These are phyloP conservation scores for Scelioninae gen. 2 DNA, from an alignment of 2,888 invertebrate species.

Conservation along the genomic window DNA sequence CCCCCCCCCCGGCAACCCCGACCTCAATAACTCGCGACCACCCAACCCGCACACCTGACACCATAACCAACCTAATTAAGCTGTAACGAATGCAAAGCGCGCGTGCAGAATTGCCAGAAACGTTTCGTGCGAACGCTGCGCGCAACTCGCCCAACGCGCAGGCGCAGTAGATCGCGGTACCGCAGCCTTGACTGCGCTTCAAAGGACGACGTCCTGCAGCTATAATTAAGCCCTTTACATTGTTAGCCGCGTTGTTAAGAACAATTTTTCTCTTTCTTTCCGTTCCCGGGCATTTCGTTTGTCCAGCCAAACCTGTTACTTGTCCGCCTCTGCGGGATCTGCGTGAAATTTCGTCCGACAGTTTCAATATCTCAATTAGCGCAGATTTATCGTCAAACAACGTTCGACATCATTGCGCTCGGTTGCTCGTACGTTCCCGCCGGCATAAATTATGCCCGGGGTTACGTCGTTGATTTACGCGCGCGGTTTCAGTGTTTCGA, in stretches of 20 bases:
- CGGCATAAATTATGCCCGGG: conserved; percentile 31
- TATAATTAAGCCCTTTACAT: conserved; percentile 49
- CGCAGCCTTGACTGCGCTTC: conserved; percentile 42
- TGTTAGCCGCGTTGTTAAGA: conserved; percentile 26
- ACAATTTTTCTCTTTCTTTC: conserved; percentile 49
- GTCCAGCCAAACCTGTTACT: conserved; percentile 34
- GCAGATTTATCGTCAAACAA: conserved; percentile 45
- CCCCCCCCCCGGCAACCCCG: too few species aligned
- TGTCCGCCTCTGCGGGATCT: conserved; percentile 16
- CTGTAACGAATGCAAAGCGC: conserved; percentile 12
- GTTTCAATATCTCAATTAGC: conserved; percentile 49
- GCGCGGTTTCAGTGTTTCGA: not conserved
- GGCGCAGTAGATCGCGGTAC: too few species aligned
- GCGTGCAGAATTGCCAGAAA: conserved; percentile 39
- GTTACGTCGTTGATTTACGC: conserved; percentile 20
- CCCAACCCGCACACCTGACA: conserved; percentile 22
- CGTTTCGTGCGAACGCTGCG: conserved; percentile 18
- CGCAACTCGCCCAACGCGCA: too few species aligned
- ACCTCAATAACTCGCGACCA: too few species aligned
- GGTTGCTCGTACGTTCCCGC: conserved; percentile 25
- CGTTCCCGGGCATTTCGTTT: conserved; percentile 26
- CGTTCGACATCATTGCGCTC: conserved; percentile 35
- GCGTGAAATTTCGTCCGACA: conserved; percentile 37
- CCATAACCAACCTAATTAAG: conserved; percentile 41
- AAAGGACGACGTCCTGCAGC: conserved; percentile 42